Conservation (phyloP, 2,797 vertebrate species). For the Danio tinwini region DNA sequence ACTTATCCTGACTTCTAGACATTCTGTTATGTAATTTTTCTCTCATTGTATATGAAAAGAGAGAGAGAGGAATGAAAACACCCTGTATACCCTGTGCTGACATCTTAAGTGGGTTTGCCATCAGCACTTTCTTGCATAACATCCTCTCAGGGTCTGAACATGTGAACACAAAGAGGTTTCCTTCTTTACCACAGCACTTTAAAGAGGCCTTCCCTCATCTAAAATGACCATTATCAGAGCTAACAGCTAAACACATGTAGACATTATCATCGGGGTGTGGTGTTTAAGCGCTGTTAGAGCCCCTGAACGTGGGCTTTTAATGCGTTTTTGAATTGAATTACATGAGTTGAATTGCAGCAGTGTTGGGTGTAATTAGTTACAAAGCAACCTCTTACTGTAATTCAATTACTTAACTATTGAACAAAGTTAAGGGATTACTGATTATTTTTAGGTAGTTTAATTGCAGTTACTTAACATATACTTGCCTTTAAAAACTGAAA, state of each 20-base stretch:
- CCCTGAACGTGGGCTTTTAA: background rate
- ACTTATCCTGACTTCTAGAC: conserved; percentile 60
- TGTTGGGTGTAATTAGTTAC: no score
- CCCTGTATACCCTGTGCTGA: conserved; percentile 32
- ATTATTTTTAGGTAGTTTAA: no score
- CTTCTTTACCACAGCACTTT: conserved; percentile 36
- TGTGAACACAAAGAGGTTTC: conserved; percentile 43
- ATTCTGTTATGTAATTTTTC: conserved; percentile 42
- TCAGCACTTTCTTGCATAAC: conserved; percentile 69
- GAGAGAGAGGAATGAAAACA: background rate
- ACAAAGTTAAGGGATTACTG: no score
- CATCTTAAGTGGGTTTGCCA: conserved; percentile 68
- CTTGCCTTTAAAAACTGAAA: no score
- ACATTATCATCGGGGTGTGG: background rate
- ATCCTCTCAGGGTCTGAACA: conserved; percentile 57
- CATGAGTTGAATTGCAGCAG: background rate
- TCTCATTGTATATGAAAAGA: conserved; percentile 26
- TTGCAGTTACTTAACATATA: no score
- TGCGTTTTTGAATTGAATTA: background rate
- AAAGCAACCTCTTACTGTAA: no score
- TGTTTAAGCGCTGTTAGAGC: background rate
- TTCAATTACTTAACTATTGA: no score
- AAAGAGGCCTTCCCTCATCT: conserved; percentile 7
- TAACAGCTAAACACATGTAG: conserved; percentile 6
- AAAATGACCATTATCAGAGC: conserved; percentile 5